Percentiles rank a stretch among this genome's conserved stretches.
These are phyloP conservation scores for Carcharodon carcharias DNA, from an alignment of 2,797 vertebrate genomes.

Conservation along the genomic window DNA sequence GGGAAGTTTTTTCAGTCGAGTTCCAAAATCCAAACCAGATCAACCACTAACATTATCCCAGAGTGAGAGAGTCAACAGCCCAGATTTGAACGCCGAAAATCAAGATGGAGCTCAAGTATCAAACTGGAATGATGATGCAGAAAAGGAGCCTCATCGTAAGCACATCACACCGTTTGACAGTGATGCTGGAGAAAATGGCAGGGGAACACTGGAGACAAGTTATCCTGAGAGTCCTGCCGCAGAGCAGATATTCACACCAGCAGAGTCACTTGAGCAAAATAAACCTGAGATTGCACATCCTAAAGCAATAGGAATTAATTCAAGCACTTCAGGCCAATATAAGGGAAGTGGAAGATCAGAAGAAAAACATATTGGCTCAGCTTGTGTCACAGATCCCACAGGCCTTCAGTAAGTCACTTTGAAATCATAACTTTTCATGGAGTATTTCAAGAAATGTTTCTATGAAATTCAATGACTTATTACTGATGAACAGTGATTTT, in stretches of 20 bases:
- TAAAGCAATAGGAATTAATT: background rate
- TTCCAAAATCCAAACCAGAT: background rate
- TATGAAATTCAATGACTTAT: background rate
- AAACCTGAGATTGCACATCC: too few species aligned
- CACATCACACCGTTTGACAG: background rate
- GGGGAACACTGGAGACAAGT: background rate
- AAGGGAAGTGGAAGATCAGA: background rate
- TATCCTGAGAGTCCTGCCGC: background rate
- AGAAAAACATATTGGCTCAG: background rate
- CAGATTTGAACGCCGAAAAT: background rate
- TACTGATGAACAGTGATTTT: background rate
- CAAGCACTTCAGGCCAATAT: background rate
- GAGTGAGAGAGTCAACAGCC: background rate
- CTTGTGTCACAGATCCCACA: background rate
- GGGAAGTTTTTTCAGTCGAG: slow-evolving; percentile 12
- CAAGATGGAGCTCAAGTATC: background rate
- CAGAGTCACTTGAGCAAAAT: background rate
- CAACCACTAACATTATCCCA: background rate
- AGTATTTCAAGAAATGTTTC: background rate
- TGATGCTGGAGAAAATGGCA: background rate
- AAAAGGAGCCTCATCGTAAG: background rate
- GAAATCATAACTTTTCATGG: background rate
- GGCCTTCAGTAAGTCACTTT: background rate
- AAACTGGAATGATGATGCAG: background rate
- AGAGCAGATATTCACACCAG: background rate